These are phyloP conservation scores for Glyphotaelius pellucidus DNA, from an alignment of 2,888 invertebrate species.

Conservation along the genomic window DNA sequence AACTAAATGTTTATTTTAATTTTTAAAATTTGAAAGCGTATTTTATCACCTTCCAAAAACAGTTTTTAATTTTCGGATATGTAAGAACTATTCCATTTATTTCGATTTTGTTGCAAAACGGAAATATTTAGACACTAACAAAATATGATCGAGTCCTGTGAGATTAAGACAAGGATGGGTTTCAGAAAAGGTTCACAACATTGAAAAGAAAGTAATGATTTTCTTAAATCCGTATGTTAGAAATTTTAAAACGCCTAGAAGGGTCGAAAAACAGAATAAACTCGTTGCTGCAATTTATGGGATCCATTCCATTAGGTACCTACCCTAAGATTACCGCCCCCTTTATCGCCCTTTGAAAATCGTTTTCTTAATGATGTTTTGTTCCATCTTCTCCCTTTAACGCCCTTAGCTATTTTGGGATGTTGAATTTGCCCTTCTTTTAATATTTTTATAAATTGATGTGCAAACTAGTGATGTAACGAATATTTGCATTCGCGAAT, in stretches of 20 bases:
- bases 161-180: too few species aligned
- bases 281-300: background rate
- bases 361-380: background rate
- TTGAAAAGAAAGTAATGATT: background rate
- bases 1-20: too few species aligned
- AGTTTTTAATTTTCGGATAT: too few species aligned
- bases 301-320: background rate
- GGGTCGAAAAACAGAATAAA: background rate
- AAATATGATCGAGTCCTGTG: too few species aligned
- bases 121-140: too few species aligned
- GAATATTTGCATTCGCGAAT: too few species aligned
- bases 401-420: background rate
- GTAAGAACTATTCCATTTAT: too few species aligned
- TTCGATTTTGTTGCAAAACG: too few species aligned
- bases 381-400: background rate
- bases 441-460: too few species aligned
- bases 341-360: background rate
- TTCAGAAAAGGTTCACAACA: background rate
- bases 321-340: background rate
- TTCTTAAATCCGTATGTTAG: background rate
- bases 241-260: background rate
- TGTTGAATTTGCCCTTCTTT: background rate
- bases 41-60: too few species aligned
- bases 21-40: too few species aligned
- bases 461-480: too few species aligned